Evolutionary conservation across 1,140 invertebrate genomes (phyloP).

Genomic region (Proales similis): DNA sequence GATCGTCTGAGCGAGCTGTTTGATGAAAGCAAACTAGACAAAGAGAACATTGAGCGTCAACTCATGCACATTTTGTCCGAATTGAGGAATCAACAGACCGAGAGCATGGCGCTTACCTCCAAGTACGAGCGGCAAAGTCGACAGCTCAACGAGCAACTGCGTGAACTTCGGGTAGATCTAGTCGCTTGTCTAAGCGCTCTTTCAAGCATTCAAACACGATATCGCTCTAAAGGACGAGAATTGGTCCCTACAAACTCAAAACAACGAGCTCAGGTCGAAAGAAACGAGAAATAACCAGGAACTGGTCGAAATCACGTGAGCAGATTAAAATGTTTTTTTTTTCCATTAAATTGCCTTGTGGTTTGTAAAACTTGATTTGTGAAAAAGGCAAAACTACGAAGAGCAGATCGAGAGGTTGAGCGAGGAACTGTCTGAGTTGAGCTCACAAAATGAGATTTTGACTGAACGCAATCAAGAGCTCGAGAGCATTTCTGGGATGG

Average conservation of each 20-base stretch:
- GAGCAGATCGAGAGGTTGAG: too few species aligned
- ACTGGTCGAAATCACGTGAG: slow-evolving; percentile 27
- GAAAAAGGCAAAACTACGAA: too few species aligned
- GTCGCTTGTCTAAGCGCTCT: not conserved
- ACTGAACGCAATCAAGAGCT: too few species aligned
- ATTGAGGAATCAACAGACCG: slow-evolving; percentile 13
- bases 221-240: slow-evolving; percentile 28
- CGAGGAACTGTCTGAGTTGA: too few species aligned
- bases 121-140: slow-evolving; percentile 30
- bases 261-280: slow-evolving; percentile 7
- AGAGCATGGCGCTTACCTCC: not conserved
- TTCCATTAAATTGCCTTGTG: too few species aligned
- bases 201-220: not conserved
- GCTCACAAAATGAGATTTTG: too few species aligned
- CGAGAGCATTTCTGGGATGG: too few species aligned
- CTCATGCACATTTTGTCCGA: slow-evolving; percentile 11
- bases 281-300: slow-evolving; percentile 33
- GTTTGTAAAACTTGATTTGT: too few species aligned
- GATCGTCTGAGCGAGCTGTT: slow-evolving; percentile 2
- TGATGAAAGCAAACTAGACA: slow-evolving; percentile 9
- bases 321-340: not conserved
- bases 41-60: not conserved
- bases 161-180: slow-evolving; percentile 2
- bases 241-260: slow-evolving; percentile 12
- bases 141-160: slow-evolving; percentile 23